Conservation (phyloP, 64 coral and sea anemone species). For the Stichodactyla helianthus region DNA sequence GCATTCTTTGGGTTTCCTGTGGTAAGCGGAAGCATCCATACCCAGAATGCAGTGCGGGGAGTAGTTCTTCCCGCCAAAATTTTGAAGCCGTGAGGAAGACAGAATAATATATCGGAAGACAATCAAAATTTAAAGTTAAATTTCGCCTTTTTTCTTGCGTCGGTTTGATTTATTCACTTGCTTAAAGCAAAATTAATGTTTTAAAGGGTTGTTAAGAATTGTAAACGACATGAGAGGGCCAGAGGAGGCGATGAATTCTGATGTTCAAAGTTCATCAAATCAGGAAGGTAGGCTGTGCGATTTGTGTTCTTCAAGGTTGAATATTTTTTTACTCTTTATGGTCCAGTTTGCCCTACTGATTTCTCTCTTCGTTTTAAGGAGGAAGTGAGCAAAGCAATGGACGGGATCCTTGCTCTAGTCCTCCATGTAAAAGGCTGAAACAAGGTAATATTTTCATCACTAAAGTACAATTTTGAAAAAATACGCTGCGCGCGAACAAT, state of each 20-base stretch:
- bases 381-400: background rate
- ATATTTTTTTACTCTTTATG: background rate
- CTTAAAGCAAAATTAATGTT: constrained; percentile 10
- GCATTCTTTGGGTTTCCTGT: background rate
- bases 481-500: background rate
- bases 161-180: background rate
- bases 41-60: constrained; percentile 56
- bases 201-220: background rate
- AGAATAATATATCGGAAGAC: background rate
- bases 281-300: constrained; percentile 25
- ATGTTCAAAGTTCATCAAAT: constrained; percentile 11
- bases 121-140: constrained; percentile 12
- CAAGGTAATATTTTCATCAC: constrained; percentile 63
- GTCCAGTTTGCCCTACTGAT: background rate
- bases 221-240: constrained; percentile 57
- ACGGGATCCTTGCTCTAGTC: constrained; percentile 81
- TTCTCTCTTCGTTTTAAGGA: constrained; percentile 10
- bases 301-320: background rate
- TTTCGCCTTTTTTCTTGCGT: background rate
- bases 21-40: background rate
- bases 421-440: constrained; percentile 93
- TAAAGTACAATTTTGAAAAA: background rate
- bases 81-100: constrained; percentile 56
- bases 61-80: constrained; percentile 87
- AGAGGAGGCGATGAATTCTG: constrained; percentile 37